Conservation (phyloP, 2,888 invertebrate species). For the Latrodectus elegans region DNA sequence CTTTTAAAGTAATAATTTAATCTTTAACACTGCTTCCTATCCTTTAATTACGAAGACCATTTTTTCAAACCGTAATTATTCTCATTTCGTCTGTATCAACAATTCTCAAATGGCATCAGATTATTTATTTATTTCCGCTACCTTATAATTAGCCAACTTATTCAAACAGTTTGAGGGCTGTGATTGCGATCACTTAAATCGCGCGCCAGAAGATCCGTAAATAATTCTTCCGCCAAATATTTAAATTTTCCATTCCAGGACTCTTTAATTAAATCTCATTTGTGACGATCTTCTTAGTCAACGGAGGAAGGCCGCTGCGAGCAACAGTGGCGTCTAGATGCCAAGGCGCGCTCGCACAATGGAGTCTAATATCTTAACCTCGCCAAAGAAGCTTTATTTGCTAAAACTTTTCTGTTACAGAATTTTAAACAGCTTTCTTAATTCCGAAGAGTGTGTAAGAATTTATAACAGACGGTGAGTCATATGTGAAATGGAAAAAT, state of each 20-base stretch:
- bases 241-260: constrained; percentile 61
- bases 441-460: too few relatives aligned
- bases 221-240: constrained; percentile 69
- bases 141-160: constrained; percentile 65
- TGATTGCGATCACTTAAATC: constrained; percentile 61
- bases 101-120: constrained; percentile 42
- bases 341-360: too few relatives aligned
- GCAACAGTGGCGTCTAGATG: background rate
- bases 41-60: too few relatives aligned
- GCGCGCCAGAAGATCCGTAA: constrained; percentile 47
- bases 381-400: too few relatives aligned
- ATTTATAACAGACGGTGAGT: too few relatives aligned
- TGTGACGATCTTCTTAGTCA: constrained; percentile 43
- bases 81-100: constrained; percentile 19
- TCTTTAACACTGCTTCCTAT: too few relatives aligned
- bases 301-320: background rate
- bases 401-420: too few relatives aligned
- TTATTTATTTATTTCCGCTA: constrained; percentile 62
- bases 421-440: too few relatives aligned
- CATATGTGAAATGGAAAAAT: too few relatives aligned
- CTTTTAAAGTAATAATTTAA: too few relatives aligned
- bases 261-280: constrained; percentile 67
- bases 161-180: constrained; percentile 64
- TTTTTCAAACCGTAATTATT: background rate
- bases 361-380: too few relatives aligned